A percentile compares a stretch with the other conserved stretches of the same genome.
Evolutionary conservation across 2,888 invertebrate species (phyloP).

Genomic region (Seira musarum): DNA sequence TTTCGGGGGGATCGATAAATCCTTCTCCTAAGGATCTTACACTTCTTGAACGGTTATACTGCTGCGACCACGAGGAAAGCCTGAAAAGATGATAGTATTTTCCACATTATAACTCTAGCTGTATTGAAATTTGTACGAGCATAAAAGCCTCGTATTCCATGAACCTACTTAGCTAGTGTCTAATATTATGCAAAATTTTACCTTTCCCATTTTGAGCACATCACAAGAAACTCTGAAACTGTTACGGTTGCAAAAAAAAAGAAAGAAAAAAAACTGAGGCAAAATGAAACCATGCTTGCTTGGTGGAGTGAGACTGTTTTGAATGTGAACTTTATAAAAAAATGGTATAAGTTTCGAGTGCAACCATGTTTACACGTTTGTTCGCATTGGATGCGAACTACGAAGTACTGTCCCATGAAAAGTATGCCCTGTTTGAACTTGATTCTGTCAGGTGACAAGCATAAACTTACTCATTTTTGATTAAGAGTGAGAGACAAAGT

Average conservation of each 20-base stretch:
- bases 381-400: neutral
- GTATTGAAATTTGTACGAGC: slow-evolving; percentile 10
- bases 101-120: slow-evolving; percentile 13
- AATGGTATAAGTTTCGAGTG: neutral
- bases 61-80: slow-evolving; percentile 9
- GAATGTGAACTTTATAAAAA: neutral
- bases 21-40: slow-evolving; percentile 62
- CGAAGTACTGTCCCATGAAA: neutral
- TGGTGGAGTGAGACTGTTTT: neutral
- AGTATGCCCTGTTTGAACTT: neutral
- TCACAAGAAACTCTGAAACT: neutral
- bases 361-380: neutral
- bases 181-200: neutral
- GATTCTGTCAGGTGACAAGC: slow-evolving; percentile 10
- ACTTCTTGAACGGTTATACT: slow-evolving; percentile 9
- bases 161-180: neutral
- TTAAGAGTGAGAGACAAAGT: neutral
- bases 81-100: slow-evolving; percentile 12
- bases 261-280: neutral
- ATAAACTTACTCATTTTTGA: neutral
- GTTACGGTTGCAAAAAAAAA: neutral
- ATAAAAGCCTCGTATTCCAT: neutral
- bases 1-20: slow-evolving; percentile 66
- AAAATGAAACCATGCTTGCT: slow-evolving; percentile 8
- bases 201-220: slow-evolving; percentile 8